These are phyloP conservation scores for Trichomycterus rosablanca DNA, from an alignment of 2,113 vertebrate species.

Conservation along the genomic window DNA sequence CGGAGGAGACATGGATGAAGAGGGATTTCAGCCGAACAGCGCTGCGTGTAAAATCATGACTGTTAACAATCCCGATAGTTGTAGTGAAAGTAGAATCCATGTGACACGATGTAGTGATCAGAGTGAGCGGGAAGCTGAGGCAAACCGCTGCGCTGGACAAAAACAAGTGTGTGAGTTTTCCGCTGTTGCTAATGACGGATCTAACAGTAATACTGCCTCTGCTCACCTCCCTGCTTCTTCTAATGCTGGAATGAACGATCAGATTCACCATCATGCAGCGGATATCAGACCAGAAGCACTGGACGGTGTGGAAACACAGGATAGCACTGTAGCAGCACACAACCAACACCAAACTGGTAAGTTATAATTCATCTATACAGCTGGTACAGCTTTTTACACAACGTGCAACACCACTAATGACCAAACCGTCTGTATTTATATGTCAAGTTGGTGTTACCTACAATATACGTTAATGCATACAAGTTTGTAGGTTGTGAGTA, in stretches of 20 bases:
- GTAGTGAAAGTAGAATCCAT: not conserved
- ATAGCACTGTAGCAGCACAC: too few species aligned
- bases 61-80: not conserved
- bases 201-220: not conserved
- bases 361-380: not conserved
- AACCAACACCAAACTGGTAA: not conserved
- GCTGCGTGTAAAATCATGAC: not conserved
- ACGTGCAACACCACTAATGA: too few species aligned
- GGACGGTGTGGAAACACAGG: not conserved
- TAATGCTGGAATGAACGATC: not conserved
- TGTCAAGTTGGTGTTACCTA: too few species aligned
- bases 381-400: too few species aligned
- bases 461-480: too few species aligned
- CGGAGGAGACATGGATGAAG: slow-evolving; percentile 32
- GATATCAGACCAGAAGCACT: not conserved
- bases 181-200: not conserved
- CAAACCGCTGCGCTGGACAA: not conserved
- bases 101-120: not conserved
- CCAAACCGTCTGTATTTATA: too few species aligned
- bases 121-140: not conserved
- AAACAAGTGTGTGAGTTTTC: not conserved
- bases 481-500: too few species aligned
- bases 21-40: not conserved
- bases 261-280: not conserved
- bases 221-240: not conserved